phyloP scores from a whole-genome alignment of 2,888 invertebrate species.

The Pristionchus arcanus region DNA sequence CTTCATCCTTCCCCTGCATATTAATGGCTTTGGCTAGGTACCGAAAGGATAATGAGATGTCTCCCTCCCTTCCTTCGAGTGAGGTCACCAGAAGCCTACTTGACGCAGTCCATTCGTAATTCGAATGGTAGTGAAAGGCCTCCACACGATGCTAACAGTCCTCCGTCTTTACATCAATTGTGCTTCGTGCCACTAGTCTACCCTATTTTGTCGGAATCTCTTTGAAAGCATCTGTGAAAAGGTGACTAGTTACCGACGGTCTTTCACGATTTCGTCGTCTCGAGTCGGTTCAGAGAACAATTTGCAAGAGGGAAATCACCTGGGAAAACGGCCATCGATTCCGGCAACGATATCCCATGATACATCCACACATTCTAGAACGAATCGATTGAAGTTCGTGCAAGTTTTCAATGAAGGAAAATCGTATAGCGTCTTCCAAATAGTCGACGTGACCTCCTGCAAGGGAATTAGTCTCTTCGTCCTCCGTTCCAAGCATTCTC shows the following conservation, averaged over 20 bases:
- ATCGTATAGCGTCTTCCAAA: constrained; percentile 92
- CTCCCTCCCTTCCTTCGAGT: neutral
- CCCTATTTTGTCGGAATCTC: neutral
- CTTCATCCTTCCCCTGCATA: constrained; percentile 4
- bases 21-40: constrained; percentile 8
- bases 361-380: constrained; percentile 89
- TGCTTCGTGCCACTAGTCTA: neutral
- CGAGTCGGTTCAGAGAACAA: constrained; percentile 4
- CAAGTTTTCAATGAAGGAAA: constrained; percentile 92
- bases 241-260: neutral
- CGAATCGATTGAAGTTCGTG: constrained; percentile 87
- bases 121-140: neutral
- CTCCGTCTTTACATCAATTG: neutral
- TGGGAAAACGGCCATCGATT: constrained; percentile 65
- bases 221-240: constrained; percentile 37
- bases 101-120: neutral
- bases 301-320: constrained; percentile 54
- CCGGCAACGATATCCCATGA: constrained; percentile 88
- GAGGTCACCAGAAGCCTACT: neutral
- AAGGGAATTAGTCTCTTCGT: constrained; percentile 39
- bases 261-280: constrained; percentile 19
- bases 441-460: constrained; percentile 85
- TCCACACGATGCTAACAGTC: neutral
- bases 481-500: neutral
- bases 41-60: constrained; percentile 32